A percentile compares a stretch with the other conserved stretches of the same genome.
Evolutionary conservation across 1,140 invertebrate genomes (phyloP).

Genomic region (Pantala flavescens): DNA sequence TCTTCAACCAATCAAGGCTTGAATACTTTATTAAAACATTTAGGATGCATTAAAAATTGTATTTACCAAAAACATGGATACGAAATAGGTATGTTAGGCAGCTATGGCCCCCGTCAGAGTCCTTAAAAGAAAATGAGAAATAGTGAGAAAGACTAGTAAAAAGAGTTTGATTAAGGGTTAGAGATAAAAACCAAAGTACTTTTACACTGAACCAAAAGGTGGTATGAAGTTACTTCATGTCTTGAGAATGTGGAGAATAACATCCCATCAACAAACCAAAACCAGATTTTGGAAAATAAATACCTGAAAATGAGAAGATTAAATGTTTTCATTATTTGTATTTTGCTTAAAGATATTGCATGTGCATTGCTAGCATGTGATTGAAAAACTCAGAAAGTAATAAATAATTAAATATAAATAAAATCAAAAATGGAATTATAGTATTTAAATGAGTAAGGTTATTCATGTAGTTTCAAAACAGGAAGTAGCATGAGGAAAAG

Average conservation of each 20-base stretch:
- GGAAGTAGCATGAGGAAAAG: not conserved
- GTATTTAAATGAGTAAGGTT: no score
- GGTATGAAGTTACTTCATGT: not conserved
- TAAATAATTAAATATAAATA: not conserved
- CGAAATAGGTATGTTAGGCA: slow-evolving; percentile 52
- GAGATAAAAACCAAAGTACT: not conserved
- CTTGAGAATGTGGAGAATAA: not conserved
- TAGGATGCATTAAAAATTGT: not conserved
- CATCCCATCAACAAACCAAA: not conserved
- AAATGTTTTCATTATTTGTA: not conserved
- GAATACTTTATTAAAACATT: not conserved
- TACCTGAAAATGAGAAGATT: slow-evolving; percentile 4
- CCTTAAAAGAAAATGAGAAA: slow-evolving; percentile 26
- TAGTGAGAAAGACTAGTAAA: slow-evolving; percentile 16
- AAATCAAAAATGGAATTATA: no score
- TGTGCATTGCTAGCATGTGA: not conserved
- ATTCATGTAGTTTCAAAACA: not conserved
- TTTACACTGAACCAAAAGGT: not conserved
- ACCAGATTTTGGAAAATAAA: not conserved
- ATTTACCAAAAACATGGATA: slow-evolving; percentile 29
- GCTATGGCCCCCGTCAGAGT: slow-evolving; percentile 49
- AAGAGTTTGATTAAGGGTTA: slow-evolving; percentile 7
- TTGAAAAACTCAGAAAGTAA: not conserved
- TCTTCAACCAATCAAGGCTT: not conserved
- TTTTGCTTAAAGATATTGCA: not conserved